Conservation (phyloP, 1,140 invertebrate genomes). For the Berghia stephanieae region DNA sequence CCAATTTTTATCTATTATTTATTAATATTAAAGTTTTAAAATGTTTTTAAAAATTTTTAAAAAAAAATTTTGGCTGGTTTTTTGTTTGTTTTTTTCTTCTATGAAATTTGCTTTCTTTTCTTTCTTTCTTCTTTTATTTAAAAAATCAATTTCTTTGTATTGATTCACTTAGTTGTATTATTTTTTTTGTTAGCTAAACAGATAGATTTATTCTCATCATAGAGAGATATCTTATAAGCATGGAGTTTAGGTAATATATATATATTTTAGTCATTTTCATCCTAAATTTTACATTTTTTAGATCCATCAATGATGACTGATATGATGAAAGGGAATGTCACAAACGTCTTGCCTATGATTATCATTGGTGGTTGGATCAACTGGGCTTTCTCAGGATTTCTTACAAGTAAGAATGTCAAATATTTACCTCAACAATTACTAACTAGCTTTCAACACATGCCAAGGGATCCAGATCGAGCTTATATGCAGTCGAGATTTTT, state of each 20-base stretch:
- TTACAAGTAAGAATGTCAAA: conserved; percentile 83
- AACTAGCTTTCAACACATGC: background rate
- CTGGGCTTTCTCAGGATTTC: conserved; percentile 99
- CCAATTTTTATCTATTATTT: background rate
- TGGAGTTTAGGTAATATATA: no score
- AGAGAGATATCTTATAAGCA: no score
- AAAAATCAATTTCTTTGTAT: no score
- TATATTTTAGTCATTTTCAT: background rate
- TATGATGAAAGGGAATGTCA: conserved; percentile 98
- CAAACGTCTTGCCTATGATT: conserved; percentile 97
- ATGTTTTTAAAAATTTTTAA: background rate
- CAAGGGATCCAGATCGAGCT: background rate
- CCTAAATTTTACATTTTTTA: conserved; percentile 37
- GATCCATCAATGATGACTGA: conserved; percentile 98
- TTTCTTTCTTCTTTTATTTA: no score
- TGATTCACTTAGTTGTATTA: no score
- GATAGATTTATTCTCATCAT: no score
- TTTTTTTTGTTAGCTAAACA: no score
- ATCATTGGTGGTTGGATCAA: conserved; percentile 99
- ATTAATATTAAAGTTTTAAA: background rate
- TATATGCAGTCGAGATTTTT: background rate
- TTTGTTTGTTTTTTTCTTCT: no score
- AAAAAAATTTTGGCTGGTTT: background rate
- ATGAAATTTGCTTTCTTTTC: no score
- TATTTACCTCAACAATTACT: background rate